Percentiles rank a stretch among this genome's conserved stretches.
Conservation (phyloP, 2,113 vertebrate species). For the Cavia aperea region DNA sequence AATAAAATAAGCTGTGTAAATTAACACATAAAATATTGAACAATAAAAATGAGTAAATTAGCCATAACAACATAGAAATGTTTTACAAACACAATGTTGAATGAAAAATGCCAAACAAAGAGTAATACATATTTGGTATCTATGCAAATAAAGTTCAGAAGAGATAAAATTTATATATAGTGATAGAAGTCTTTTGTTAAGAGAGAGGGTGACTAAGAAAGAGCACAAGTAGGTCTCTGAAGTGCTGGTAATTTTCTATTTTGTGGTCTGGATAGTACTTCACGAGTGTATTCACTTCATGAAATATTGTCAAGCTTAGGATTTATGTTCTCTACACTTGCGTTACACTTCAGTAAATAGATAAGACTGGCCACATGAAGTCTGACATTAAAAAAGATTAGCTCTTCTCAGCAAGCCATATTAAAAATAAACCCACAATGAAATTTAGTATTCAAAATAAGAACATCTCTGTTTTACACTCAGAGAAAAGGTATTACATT, state of each 20-base stretch:
- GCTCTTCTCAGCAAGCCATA: not conserved
- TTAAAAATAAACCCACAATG: not conserved
- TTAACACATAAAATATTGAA: not conserved
- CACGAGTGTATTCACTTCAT: not conserved
- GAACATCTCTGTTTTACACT: not conserved
- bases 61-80: not conserved
- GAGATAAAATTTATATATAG: not conserved
- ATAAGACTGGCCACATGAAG: not conserved
- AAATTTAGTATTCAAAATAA: not conserved
- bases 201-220: not conserved
- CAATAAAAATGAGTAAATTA: constrained; percentile 2
- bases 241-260: not conserved
- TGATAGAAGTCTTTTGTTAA: not conserved
- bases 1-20: not conserved
- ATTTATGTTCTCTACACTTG: not conserved
- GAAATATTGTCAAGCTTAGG: not conserved
- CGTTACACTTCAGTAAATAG: not conserved
- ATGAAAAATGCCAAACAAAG: constrained; percentile 19
- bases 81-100: constrained; percentile 8
- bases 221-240: not conserved
- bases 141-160: not conserved
- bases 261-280: not conserved
- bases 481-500: not conserved
- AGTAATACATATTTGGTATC: not conserved
- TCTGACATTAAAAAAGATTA: constrained; percentile 15